Evolutionary conservation across 2,888 invertebrate genomes (phyloP).

Genomic region (Spisula subtruncata): DNA sequence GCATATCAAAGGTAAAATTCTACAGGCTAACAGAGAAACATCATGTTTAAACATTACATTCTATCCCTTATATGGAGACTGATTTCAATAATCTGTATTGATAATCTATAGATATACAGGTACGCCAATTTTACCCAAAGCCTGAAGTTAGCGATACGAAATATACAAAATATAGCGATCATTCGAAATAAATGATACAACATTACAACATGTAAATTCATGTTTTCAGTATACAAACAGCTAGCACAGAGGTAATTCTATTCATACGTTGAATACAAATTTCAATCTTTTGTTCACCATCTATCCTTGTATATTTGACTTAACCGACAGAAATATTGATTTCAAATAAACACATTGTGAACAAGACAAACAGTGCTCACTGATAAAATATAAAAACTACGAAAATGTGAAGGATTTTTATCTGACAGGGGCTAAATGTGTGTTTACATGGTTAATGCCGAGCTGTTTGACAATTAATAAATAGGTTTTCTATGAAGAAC

Average conservation of each 20-base stretch:
- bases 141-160: neutral
- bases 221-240: conserved; percentile 11
- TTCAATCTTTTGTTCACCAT: conserved; percentile 34
- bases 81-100: conserved; percentile 17
- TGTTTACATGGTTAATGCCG: conserved; percentile 24
- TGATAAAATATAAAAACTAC: conserved; percentile 20
- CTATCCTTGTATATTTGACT: conserved; percentile 28
- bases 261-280: neutral
- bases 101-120: conserved; percentile 25
- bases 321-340: conserved; percentile 43
- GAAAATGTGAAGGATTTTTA: conserved; percentile 11
- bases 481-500: neutral
- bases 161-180: neutral
- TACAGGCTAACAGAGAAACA: too few relatives aligned
- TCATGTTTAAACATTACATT: neutral
- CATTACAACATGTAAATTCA: conserved; percentile 14
- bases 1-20: too few relatives aligned
- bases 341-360: conserved; percentile 8
- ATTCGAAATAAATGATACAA: conserved; percentile 14
- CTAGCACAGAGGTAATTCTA: neutral
- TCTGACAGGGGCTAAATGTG: conserved; percentile 16
- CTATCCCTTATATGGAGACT: neutral
- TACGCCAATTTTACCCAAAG: neutral
- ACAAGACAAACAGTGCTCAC: conserved; percentile 11
- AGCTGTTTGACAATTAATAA: conserved; percentile 14